Evolutionary conservation across 2,888 invertebrate genomes (phyloP).

Genomic region (Ommatoiulus sabulosus): DNA sequence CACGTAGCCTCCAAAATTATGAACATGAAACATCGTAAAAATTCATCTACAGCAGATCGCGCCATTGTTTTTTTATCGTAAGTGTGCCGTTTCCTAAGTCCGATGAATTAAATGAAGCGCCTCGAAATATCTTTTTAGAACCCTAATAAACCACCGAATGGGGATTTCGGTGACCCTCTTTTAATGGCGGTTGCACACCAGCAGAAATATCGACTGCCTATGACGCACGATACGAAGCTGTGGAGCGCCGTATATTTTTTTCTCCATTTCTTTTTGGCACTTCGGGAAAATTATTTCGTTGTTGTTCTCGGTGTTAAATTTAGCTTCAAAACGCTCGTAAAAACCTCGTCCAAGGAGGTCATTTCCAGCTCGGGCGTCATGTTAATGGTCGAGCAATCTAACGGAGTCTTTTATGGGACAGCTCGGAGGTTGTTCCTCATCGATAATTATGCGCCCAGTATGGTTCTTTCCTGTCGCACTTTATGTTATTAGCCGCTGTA

Average conservation of each 20-base stretch:
- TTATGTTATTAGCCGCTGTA: too few species aligned
- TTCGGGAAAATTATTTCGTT: not conserved
- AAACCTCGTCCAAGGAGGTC: not conserved
- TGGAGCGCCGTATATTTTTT: too few species aligned
- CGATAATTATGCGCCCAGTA: too few species aligned
- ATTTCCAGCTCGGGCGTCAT: not conserved
- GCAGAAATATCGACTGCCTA: not conserved
- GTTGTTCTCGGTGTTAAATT: not conserved
- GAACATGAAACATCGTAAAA: too few species aligned
- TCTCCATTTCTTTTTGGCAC: not conserved
- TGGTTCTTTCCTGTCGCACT: not conserved
- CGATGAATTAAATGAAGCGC: too few species aligned
- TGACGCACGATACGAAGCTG: not conserved
- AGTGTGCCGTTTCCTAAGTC: too few species aligned
- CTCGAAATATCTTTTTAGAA: not conserved
- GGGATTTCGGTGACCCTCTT: not conserved
- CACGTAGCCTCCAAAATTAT: too few species aligned
- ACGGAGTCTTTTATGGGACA: not conserved
- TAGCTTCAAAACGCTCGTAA: constrained; percentile 17
- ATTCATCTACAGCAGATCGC: too few species aligned
- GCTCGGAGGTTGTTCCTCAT: too few species aligned
- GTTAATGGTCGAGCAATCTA: not conserved
- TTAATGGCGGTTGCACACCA: not conserved
- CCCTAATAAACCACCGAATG: not conserved
- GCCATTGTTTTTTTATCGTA: too few species aligned